Evolutionary conservation across 1,140 invertebrate genomes (phyloP).

Genomic region (Drosophila rufa): DNA sequence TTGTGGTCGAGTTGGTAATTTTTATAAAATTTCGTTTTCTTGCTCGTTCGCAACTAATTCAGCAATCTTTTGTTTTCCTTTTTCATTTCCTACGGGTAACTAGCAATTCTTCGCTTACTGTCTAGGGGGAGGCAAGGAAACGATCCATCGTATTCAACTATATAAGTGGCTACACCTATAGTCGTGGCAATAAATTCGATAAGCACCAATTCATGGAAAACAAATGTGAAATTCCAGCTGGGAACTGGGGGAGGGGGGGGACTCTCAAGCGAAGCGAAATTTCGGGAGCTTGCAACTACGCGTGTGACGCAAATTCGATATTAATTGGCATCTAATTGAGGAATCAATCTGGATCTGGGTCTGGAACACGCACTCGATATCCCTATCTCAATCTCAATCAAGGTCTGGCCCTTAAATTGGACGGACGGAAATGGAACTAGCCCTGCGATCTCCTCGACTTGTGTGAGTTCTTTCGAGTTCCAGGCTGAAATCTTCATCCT

Average conservation of each 20-base stretch:
- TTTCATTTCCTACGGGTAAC: conserved; percentile 25
- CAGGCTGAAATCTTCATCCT: conserved; percentile 31
- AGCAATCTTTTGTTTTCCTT: conserved; percentile 68
- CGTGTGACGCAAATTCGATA: conserved; percentile 14
- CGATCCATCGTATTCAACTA: conserved; percentile 34
- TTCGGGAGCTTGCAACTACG: neutral
- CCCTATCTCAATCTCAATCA: conserved; percentile 24
- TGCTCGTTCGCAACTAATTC: conserved; percentile 73
- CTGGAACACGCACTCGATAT: neutral
- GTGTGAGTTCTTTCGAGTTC: conserved; percentile 16
- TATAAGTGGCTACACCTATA: conserved; percentile 27
- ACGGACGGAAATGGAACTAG: conserved; percentile 21
- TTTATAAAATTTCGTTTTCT: conserved; percentile 66
- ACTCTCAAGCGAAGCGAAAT: conserved; percentile 20
- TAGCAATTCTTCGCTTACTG: conserved; percentile 24
- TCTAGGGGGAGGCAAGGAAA: conserved; percentile 40
- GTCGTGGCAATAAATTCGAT: conserved; percentile 80
- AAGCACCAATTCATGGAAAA: conserved; percentile 80
- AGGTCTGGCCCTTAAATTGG: conserved; percentile 15
- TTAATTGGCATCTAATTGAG: conserved; percentile 47
- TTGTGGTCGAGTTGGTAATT: conserved; percentile 52
- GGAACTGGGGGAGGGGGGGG: conserved; percentile 8
- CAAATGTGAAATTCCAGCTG: conserved; percentile 18
- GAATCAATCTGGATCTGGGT: conserved; percentile 13
- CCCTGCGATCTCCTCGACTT: conserved; percentile 19